Percentiles rank a stretch among this genome's conserved stretches.
Conservation (phyloP, 2,888 invertebrate species). For the Physocephala rufipes region DNA sequence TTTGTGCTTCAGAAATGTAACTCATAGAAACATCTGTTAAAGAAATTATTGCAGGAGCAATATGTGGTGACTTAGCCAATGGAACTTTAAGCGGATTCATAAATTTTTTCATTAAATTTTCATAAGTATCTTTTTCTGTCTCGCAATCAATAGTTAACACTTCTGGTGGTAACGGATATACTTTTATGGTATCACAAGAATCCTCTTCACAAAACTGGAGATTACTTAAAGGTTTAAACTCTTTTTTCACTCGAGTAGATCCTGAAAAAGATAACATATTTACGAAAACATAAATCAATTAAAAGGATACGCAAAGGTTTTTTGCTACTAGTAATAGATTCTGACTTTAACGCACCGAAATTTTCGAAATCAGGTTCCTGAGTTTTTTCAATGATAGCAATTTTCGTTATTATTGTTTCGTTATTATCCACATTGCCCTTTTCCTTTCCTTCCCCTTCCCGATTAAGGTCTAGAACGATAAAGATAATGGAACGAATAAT, state of each 20-base stretch:
- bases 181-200: conserved; percentile 5
- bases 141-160: conserved; percentile 11
- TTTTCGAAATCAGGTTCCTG: too few species aligned
- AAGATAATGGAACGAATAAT: too few species aligned
- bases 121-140: background rate
- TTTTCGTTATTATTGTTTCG: too few species aligned
- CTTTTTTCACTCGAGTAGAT: background rate
- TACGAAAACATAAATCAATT: background rate
- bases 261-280: too few species aligned
- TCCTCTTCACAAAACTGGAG: conserved; percentile 10
- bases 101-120: conserved; percentile 17
- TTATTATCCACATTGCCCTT: too few species aligned
- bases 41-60: too few species aligned
- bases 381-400: too few species aligned
- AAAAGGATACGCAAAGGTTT: background rate
- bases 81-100: conserved; percentile 15
- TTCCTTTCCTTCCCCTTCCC: too few species aligned
- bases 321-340: too few species aligned
- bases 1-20: conserved; percentile 32
- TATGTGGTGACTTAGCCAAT: too few species aligned
- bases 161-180: background rate
- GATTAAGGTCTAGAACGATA: too few species aligned
- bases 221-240: background rate
- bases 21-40: background rate
- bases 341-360: too few species aligned